Conservation (phyloP, 2,113 vertebrate species). For the Alosa alosa region DNA sequence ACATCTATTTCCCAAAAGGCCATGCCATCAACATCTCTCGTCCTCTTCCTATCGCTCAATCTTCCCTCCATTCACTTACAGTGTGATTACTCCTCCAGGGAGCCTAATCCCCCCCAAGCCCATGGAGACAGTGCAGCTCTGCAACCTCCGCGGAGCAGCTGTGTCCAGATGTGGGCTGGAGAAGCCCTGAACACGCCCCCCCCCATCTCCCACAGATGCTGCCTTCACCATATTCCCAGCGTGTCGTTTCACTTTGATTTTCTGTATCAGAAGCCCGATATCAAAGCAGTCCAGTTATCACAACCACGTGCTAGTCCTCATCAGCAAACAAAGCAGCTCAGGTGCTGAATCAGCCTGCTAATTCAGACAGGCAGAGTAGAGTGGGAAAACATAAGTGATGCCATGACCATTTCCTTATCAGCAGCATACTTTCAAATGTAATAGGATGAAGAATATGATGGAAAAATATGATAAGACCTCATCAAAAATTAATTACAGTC, state of each 20-base stretch:
- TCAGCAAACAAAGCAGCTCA: not conserved
- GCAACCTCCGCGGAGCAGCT: slow-evolving; percentile 44
- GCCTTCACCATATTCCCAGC: slow-evolving; percentile 21
- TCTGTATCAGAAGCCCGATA: no score
- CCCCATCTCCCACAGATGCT: not conserved
- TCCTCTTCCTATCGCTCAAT: not conserved
- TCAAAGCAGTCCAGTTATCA: not conserved
- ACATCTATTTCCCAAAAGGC: slow-evolving; percentile 48
- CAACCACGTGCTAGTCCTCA: not conserved
- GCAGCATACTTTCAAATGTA: no score
- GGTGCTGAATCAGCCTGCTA: not conserved
- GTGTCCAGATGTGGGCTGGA: slow-evolving; percentile 32
- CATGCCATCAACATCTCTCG: not conserved
- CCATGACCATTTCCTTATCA: no score
- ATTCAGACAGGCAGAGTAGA: no score
- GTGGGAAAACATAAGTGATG: no score
- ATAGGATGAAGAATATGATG: no score
- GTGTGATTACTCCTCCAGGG: slow-evolving; percentile 61
- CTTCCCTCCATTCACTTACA: slow-evolving; percentile 32
- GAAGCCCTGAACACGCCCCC: not conserved
- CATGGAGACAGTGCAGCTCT: slow-evolving; percentile 14
- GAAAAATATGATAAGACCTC: not conserved
- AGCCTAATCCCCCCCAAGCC: slow-evolving; percentile 56
- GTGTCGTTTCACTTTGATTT: no score
- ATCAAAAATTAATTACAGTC: not conserved